Base-by-base conservation (phyloP, 2,113 vertebrate genomes). In the Ceyx melanurus region DNA sequence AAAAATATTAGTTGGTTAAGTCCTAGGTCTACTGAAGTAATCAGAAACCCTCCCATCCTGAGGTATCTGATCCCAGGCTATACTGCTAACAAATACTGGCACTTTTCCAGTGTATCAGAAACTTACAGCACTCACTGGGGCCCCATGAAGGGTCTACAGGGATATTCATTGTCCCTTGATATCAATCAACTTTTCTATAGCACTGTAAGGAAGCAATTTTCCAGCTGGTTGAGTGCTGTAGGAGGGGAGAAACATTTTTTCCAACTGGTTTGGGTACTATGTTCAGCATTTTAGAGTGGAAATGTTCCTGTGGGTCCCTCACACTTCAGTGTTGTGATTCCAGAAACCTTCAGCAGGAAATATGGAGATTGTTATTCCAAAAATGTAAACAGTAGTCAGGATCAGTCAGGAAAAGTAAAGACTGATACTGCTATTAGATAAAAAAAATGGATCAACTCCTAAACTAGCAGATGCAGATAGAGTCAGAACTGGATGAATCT, bases 171-270 rank as follows among this genome's bases (percentile, higher is more conserved):
- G 79, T 80, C 86, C 77, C 88, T 92, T 86, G 73, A 33, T 50
- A 76, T 90, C 80, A 62, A 28, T 67, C 65, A 78, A 1, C 23
- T 93, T 82, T 87, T 40, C 64, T 82, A 15, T 68, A 70, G 53
- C 42, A 17, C 51, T 87, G 5, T 35, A 65, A 80, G 31, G 74
- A 90, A 85, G 62, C 70, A 89, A 89, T 91, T 94, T 95, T 96
- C 84, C 72, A 93, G 82, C 22, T 82, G 67, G 20, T 78, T 92
- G 67, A 58, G 73, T 96, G 67, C 61, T 85, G 71, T 43, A 70
- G 58, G 53, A 89, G 28, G 79, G 60, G 21, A 81, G 26, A 89
- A 92, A 89, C 65, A 20, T 60, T 53, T 87, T 81, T 91, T 84
- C 58, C 53, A 74, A 31, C 25, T 56, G 60, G 65, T 93, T 62